phyloP scores from a whole-genome alignment of 2,113 vertebrate species.

The Poecilia latipinna region DNA sequence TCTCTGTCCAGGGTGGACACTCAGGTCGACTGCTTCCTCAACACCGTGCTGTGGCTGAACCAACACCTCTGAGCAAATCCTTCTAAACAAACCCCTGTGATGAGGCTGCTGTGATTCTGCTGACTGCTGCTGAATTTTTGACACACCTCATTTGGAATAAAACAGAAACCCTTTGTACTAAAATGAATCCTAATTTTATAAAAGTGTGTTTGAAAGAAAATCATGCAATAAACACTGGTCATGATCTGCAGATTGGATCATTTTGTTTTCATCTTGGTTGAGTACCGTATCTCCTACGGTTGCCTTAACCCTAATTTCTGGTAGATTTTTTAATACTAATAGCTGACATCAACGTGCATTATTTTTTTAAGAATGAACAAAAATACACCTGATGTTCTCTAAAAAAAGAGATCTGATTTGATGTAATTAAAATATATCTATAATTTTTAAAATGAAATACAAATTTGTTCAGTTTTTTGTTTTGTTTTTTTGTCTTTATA shows the following conservation, averaged over 20 bases:
- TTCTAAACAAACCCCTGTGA: background rate
- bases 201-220: background rate
- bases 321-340: background rate
- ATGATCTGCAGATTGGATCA: background rate
- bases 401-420: background rate
- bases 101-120: background rate
- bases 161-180: background rate
- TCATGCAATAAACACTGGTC: slow-evolving; percentile 21
- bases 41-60: slow-evolving; percentile 81
- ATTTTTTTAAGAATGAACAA: background rate
- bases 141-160: slow-evolving; percentile 19
- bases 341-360: background rate
- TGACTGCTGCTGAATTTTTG: background rate
- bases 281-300: background rate
- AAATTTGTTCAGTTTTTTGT: too few relatives aligned
- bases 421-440: too few relatives aligned
- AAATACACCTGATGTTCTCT: background rate
- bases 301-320: background rate
- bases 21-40: slow-evolving; percentile 80
- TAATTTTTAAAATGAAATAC: too few relatives aligned
- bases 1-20: slow-evolving; percentile 79
- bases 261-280: too few relatives aligned
- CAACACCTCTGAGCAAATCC: slow-evolving; percentile 64
- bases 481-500: too few relatives aligned
- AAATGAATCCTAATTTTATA: background rate